Percentiles rank a stretch among this genome's conserved stretches.
phyloP scores from a whole-genome alignment of 1,140 invertebrate genomes.

The Neomicropteryx cornuta region DNA sequence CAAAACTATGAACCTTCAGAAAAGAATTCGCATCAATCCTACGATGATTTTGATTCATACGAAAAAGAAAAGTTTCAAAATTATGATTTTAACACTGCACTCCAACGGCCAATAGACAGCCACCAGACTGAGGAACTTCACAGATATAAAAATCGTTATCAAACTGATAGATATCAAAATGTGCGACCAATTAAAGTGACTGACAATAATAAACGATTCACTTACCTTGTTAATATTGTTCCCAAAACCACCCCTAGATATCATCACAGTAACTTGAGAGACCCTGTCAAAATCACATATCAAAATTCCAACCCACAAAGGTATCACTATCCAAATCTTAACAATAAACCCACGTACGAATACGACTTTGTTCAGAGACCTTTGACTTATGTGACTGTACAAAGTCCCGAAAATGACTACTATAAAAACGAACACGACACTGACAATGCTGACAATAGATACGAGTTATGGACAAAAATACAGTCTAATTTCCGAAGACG shows the following conservation, averaged over 20 bases:
- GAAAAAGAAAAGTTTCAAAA: neutral
- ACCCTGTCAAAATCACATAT: constrained; percentile 4
- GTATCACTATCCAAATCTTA: constrained; percentile 17
- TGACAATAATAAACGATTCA: constrained; percentile 9
- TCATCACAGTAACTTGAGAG: too few relatives aligned
- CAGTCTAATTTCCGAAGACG: too few relatives aligned
- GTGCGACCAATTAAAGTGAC: constrained; percentile 6
- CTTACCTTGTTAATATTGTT: constrained; percentile 15
- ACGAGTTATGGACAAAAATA: too few relatives aligned
- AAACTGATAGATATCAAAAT: constrained; percentile 7
- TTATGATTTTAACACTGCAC: neutral
- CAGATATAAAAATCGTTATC: constrained; percentile 9
- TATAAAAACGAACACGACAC: constrained; percentile 10
- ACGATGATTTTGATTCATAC: neutral
- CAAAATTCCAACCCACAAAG: constrained; percentile 12
- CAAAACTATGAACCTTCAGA: constrained; percentile 16
- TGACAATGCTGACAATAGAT: constrained; percentile 11
- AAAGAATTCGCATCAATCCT: constrained; percentile 9
- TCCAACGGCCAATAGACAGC: neutral
- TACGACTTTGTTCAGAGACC: too few relatives aligned
- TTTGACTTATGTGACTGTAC: too few relatives aligned
- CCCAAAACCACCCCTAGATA: constrained; percentile 14
- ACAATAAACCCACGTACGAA: constrained; percentile 28
- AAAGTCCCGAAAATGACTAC: constrained; percentile 14
- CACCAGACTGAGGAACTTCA: neutral